Conservation (phyloP, 2,113 vertebrate genomes). For the Globicephala melas region DNA sequence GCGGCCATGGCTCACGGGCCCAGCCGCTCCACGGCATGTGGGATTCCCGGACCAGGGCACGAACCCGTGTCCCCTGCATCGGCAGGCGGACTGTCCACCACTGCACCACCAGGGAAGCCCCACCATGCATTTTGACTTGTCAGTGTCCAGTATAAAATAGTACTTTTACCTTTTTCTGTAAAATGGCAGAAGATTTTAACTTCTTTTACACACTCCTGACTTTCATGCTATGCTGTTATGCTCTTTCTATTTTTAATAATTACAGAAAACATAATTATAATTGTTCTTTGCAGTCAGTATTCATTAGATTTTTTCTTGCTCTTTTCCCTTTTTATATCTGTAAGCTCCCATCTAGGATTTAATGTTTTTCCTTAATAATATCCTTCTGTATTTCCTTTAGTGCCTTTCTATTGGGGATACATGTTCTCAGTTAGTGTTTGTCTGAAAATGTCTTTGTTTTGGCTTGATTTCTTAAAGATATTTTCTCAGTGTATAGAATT, state of each 20-base stretch:
- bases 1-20: too few relatives aligned
- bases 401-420: neutral
- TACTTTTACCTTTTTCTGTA: neutral
- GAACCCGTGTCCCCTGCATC: too few relatives aligned
- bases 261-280: neutral
- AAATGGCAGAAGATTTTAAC: neutral
- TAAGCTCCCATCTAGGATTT: neutral
- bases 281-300: neutral
- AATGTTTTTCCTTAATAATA: neutral
- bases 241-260: neutral
- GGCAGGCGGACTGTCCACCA: too few relatives aligned
- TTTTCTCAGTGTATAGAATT: too few relatives aligned
- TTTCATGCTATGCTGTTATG: neutral
- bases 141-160: neutral
- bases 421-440: neutral
- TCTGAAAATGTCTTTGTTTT: conserved; percentile 30
- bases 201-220: neutral
- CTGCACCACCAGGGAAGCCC: too few relatives aligned
- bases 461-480: too few relatives aligned
- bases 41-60: too few relatives aligned
- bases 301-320: neutral
- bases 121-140: neutral
- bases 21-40: too few relatives aligned
- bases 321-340: neutral
- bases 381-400: neutral